phyloP scores from a whole-genome alignment of 2,888 invertebrate species.

The Catocala sponsa region DNA sequence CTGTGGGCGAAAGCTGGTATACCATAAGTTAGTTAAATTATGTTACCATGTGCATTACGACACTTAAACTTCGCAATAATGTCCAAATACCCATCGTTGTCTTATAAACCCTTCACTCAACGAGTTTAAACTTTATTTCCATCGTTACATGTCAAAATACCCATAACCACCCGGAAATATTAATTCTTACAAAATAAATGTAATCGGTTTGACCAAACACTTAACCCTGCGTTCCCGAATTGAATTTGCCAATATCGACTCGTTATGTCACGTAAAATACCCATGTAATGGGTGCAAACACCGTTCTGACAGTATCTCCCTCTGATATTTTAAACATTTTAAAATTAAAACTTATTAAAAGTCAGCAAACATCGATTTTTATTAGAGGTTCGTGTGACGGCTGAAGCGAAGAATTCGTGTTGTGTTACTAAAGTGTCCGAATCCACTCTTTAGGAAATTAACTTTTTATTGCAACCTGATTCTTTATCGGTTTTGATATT shows the following conservation, averaged over 20 bases:
- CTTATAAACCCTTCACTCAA: not conserved
- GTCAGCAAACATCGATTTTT: constrained; percentile 58
- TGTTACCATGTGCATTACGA: not conserved
- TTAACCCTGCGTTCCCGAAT: constrained; percentile 62
- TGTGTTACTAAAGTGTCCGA: constrained; percentile 26
- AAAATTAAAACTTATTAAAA: constrained; percentile 57
- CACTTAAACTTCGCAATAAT: not conserved
- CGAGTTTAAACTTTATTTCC: not conserved
- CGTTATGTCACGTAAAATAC: constrained; percentile 70
- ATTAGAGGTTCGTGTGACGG: constrained; percentile 60
- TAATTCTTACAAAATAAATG: constrained; percentile 33
- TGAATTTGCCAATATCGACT: constrained; percentile 63
- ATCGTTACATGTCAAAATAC: not conserved
- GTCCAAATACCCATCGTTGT: not conserved
- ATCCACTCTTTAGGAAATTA: constrained; percentile 14
- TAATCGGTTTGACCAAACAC: constrained; percentile 52
- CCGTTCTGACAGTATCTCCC: constrained; percentile 63
- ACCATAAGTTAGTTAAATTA: too few relatives aligned
- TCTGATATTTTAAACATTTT: constrained; percentile 43
- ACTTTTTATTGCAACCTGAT: constrained; percentile 26
- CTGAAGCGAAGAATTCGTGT: constrained; percentile 32
- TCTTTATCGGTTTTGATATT: constrained; percentile 31
- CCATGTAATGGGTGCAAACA: constrained; percentile 63
- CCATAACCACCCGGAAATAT: constrained; percentile 46
- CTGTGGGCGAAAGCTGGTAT: too few relatives aligned